Conservation (phyloP, 2,888 invertebrate genomes). For the Cordylochernes scorpioides region DNA sequence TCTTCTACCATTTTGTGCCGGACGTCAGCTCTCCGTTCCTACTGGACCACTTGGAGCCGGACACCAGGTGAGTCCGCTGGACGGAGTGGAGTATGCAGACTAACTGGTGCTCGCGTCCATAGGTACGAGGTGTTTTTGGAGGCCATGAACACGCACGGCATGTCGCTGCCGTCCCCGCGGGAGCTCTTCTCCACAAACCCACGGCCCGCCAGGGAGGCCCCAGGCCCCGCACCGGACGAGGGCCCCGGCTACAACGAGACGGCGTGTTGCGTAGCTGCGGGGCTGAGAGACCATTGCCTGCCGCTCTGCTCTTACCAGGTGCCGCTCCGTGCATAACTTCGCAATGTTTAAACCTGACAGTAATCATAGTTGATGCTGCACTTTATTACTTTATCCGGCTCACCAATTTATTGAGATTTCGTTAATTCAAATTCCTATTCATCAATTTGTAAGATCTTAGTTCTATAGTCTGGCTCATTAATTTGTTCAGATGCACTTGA, state of each 20-base stretch:
- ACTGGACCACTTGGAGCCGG: constrained; percentile 41
- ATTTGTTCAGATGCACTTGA: no score
- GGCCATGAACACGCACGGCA: constrained; percentile 49
- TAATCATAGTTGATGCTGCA: no score
- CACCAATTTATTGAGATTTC: no score
- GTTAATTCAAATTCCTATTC: no score
- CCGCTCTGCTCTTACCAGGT: constrained; percentile 51
- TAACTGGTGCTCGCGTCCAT: background rate
- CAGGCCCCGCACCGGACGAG: constrained; percentile 26
- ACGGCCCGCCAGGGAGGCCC: constrained; percentile 1
- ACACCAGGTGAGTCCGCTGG: constrained; percentile 33
- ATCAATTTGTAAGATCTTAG: no score
- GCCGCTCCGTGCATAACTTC: background rate
- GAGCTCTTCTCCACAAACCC: constrained; percentile 39
- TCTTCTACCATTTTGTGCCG: constrained; percentile 7
- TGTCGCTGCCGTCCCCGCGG: constrained; percentile 43
- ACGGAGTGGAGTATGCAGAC: background rate
- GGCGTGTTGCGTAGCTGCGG: constrained; percentile 43
- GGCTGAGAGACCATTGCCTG: constrained; percentile 29
- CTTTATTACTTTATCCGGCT: no score
- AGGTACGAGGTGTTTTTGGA: constrained; percentile 31
- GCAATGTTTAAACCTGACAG: background rate
- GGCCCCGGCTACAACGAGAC: constrained; percentile 38
- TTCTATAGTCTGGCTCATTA: no score
- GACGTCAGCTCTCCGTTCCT: constrained; percentile 39